A percentile compares a stretch with the other conserved stretches of the same genome.
phyloP scores from a whole-genome alignment of 2,888 invertebrate species.

The Pristionchus fissidentatus region DNA sequence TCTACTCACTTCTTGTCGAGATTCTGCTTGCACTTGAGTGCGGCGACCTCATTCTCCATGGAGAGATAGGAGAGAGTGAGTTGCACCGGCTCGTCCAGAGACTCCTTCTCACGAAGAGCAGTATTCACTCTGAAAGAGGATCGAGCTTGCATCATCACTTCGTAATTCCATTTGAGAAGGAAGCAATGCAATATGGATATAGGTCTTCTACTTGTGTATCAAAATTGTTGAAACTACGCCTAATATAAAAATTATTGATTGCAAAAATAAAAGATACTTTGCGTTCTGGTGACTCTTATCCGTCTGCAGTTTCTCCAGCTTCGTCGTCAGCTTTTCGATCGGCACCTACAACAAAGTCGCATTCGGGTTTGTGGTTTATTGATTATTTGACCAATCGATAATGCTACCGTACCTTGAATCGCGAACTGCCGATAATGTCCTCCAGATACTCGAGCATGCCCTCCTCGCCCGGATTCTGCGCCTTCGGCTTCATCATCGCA shows the following conservation, averaged over 20 bases:
- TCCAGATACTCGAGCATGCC: slow-evolving; percentile 98
- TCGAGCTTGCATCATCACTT: slow-evolving; percentile 34
- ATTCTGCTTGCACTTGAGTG: slow-evolving; percentile 82
- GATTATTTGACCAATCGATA: not conserved
- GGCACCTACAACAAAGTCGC: slow-evolving; percentile 16
- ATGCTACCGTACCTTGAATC: slow-evolving; percentile 82
- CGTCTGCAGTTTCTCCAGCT: slow-evolving; percentile 85
- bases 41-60: slow-evolving; percentile 85
- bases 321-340: slow-evolving; percentile 83
- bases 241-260: not conserved
- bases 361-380: not conserved
- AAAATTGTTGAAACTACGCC: not conserved
- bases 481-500: slow-evolving; percentile 98
- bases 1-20: slow-evolving; percentile 17
- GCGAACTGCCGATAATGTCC: slow-evolving; percentile 90
- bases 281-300: slow-evolving; percentile 82
- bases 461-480: slow-evolving; percentile 84
- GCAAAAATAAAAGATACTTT: not conserved
- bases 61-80: slow-evolving; percentile 82
- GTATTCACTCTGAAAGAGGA: slow-evolving; percentile 80
- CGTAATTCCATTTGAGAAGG: not conserved
- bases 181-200: not conserved
- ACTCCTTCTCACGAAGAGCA: slow-evolving; percentile 78
- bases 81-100: slow-evolving; percentile 77
- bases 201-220: not conserved